These are phyloP conservation scores for Drosophila prostipennis DNA, from an alignment of 2,888 invertebrate species.

Conservation along the genomic window DNA sequence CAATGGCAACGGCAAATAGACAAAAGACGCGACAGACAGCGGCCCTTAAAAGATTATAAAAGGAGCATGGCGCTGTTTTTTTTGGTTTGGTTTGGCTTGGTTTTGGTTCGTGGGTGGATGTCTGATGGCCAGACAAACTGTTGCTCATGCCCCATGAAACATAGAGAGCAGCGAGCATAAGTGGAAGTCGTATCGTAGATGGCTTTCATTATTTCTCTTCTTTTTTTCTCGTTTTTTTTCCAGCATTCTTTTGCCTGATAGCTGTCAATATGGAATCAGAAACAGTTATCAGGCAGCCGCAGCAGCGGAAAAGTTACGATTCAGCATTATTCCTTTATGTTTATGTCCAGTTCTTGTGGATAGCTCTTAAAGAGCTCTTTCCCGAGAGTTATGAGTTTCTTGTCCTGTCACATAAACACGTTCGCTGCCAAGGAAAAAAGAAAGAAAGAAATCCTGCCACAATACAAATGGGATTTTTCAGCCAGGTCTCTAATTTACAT, in stretches of 20 bases:
- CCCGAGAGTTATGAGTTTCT: slow-evolving; percentile 38
- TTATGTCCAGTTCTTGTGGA: slow-evolving; percentile 33
- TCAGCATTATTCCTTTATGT: slow-evolving; percentile 44
- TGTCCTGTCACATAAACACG: slow-evolving; percentile 37
- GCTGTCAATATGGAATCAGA: slow-evolving; percentile 36
- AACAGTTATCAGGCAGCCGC: slow-evolving; percentile 33
- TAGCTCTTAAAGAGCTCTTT: slow-evolving; percentile 20
- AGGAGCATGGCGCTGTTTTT: slow-evolving; percentile 17
- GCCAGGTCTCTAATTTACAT: slow-evolving; percentile 52
- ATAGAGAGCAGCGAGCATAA: slow-evolving; percentile 16
- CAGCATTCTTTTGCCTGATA: slow-evolving; percentile 6
- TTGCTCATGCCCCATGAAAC: slow-evolving; percentile 43
- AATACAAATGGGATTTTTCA: slow-evolving; percentile 29
- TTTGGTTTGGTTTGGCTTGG: too few relatives aligned
- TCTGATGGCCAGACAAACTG: slow-evolving; percentile 42
- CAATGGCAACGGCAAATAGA: slow-evolving; percentile 54
- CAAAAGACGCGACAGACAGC: slow-evolving; percentile 66
- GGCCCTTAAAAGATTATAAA: slow-evolving; percentile 72
- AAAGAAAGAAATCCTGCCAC: not conserved
- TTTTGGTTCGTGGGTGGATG: slow-evolving; percentile 22
- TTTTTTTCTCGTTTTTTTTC: slow-evolving; percentile 10
- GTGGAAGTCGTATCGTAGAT: slow-evolving; percentile 36
- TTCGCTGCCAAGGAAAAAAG: not conserved
- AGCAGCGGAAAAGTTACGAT: slow-evolving; percentile 32
- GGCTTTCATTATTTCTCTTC: slow-evolving; percentile 40